phyloP scores from a whole-genome alignment of 2,888 invertebrate genomes.

The Lycocerus yunnanus region DNA sequence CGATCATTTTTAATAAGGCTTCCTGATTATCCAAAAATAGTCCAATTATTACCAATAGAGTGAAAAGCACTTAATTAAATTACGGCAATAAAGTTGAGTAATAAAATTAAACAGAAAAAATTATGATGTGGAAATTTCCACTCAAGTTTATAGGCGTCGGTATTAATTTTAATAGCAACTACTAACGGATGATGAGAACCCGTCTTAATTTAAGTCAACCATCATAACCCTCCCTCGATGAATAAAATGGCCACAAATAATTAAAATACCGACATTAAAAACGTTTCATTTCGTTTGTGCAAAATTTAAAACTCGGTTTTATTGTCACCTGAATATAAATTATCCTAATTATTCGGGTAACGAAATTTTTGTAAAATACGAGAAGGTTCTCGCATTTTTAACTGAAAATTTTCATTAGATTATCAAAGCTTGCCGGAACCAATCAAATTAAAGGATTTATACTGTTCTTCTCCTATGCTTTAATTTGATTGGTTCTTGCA shows the following conservation, averaged over 20 bases:
- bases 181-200: background rate
- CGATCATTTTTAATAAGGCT: too few relatives aligned
- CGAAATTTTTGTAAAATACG: background rate
- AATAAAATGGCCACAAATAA: constrained; percentile 20
- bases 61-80: background rate
- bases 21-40: background rate
- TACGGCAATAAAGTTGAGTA: background rate
- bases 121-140: background rate
- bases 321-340: constrained; percentile 24
- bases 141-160: constrained; percentile 1
- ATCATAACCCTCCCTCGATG: background rate
- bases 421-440: too few relatives aligned
- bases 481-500: too few relatives aligned
- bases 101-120: background rate
- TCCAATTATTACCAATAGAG: background rate
- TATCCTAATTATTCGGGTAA: background rate
- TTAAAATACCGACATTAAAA: constrained; percentile 22
- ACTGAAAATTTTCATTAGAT: background rate
- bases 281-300: constrained; percentile 24
- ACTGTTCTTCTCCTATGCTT: too few relatives aligned
- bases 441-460: too few relatives aligned
- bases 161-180: constrained; percentile 1
- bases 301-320: constrained; percentile 21
- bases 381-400: background rate
- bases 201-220: constrained; percentile 1